These are phyloP conservation scores for Australoheros facetus DNA, from an alignment of 2,797 vertebrate species.

Conservation along the genomic window DNA sequence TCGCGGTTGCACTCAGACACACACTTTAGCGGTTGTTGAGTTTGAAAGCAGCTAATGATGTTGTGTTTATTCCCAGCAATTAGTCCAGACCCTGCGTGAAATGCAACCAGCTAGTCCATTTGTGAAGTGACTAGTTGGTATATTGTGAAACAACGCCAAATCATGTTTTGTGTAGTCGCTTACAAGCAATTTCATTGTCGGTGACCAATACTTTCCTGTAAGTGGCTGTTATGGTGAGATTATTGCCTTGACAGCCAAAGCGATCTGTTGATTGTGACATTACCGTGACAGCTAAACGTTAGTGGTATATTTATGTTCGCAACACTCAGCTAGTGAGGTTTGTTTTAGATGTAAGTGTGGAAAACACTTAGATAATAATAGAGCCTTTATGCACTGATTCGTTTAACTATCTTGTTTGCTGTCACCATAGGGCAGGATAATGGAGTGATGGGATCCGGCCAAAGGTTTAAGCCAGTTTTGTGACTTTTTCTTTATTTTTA, in stretches of 20 bases:
- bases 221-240: neutral
- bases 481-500: neutral
- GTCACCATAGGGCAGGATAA: neutral
- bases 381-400: neutral
- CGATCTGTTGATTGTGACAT: conserved; percentile 44
- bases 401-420: neutral
- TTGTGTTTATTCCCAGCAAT: conserved; percentile 61
- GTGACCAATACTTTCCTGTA: neutral
- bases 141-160: conserved; percentile 2
- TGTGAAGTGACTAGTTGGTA: conserved; percentile 17
- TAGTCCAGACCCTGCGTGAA: conserved; percentile 51
- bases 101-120: conserved; percentile 8
- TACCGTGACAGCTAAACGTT: conserved; percentile 32
- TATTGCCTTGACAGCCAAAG: conserved; percentile 7
- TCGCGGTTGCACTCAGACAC: conserved; percentile 26
- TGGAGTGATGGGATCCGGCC: neutral
- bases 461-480: neutral
- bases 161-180: neutral
- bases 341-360: neutral
- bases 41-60: conserved; percentile 43
- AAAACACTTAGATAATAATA: neutral
- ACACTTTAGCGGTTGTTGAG: conserved; percentile 28
- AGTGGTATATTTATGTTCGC: conserved; percentile 7
- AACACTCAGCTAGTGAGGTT: neutral
- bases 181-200: neutral